phyloP scores from a whole-genome alignment of 2,888 invertebrate species.

The Leucophenga maculata region DNA sequence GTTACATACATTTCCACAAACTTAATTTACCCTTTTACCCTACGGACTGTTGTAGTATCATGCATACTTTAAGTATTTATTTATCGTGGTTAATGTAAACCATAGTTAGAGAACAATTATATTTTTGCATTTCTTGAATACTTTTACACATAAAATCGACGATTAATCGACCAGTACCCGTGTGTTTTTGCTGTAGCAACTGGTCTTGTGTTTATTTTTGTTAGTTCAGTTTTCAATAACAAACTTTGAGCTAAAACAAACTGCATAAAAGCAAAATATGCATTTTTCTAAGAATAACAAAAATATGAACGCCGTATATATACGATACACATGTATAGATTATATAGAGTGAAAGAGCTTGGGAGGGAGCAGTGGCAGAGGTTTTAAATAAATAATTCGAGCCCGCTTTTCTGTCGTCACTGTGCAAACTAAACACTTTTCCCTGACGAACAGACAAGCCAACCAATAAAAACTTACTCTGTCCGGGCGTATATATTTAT shows the following conservation, averaged over 20 bases:
- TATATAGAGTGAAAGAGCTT: too few species aligned
- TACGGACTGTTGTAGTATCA: too few species aligned
- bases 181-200: not conserved
- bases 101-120: too few species aligned
- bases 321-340: not conserved
- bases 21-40: too few species aligned
- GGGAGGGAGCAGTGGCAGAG: too few species aligned
- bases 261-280: not conserved
- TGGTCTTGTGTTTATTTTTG: not conserved
- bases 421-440: constrained; percentile 17
- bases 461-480: not conserved
- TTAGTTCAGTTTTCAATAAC: not conserved
- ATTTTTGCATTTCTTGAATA: not conserved
- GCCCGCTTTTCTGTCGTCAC: not conserved
- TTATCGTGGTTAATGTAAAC: too few species aligned
- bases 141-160: not conserved
- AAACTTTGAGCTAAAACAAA: not conserved
- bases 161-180: not conserved
- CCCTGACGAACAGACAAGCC: not conserved
- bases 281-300: constrained; percentile 10
- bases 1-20: too few species aligned
- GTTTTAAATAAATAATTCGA: not conserved
- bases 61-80: too few species aligned
- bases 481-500: constrained; percentile 14
- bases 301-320: not conserved